Percentiles rank a stretch among this genome's conserved stretches.
Evolutionary conservation across 2,113 vertebrate species (phyloP).

Genomic region (Scartelaos histophorus): DNA sequence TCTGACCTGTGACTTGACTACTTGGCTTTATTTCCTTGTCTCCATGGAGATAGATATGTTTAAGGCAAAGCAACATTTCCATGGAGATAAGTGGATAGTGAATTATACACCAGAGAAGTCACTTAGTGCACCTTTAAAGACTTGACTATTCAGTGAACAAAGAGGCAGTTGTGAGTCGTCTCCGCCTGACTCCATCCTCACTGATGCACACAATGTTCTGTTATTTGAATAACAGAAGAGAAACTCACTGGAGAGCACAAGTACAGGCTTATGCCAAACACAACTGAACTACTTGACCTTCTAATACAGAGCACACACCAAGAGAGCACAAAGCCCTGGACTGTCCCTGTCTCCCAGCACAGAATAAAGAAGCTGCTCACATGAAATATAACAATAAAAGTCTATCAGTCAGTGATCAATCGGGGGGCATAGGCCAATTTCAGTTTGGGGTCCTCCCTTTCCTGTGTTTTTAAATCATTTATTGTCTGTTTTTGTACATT

Average conservation of each 20-base stretch:
- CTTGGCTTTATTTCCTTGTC: too few species aligned
- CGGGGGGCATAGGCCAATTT: too few species aligned
- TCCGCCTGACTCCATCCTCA: neutral
- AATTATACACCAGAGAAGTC: too few species aligned
- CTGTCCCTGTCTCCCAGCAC: neutral
- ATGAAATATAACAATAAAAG: neutral
- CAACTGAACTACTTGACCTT: slow-evolving; percentile 6
- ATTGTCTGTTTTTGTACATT: too few species aligned
- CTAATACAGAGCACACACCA: neutral
- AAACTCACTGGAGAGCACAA: neutral
- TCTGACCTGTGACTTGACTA: too few species aligned
- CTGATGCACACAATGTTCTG: neutral
- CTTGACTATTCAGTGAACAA: neutral
- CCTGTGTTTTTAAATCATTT: too few species aligned
- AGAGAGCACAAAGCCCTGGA: neutral
- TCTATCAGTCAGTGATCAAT: too few species aligned
- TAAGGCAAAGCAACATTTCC: too few species aligned
- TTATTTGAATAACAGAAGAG: neutral
- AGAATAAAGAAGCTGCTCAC: neutral
- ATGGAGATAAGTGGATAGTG: too few species aligned
- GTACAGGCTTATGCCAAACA: neutral
- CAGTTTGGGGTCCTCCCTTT: too few species aligned
- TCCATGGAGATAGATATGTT: too few species aligned
- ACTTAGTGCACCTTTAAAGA: too few species aligned
- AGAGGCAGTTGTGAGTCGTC: neutral